Base-by-base conservation (phyloP, 2,888 invertebrate genomes). In the Tiliacea citrago region DNA sequence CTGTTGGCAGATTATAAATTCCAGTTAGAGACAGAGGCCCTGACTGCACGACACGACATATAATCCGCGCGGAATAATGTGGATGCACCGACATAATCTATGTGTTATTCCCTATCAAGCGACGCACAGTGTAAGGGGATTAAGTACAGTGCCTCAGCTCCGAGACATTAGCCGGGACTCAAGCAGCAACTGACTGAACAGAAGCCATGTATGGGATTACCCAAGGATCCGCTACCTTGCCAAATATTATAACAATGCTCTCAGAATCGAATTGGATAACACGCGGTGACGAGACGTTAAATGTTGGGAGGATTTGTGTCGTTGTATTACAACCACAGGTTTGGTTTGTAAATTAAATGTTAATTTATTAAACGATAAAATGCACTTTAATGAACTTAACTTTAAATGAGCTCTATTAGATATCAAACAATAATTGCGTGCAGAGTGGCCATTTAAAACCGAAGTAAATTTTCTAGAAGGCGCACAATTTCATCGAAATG, bases 41-140 rank as follows among this genome's bases (percentile, higher is more conserved):
- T 86, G 88, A 88, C 88, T 90, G 90, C 87, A 86, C 83, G 86
- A 90, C 90, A 91, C 90, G 91, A 88, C 87, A 90, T 91, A 91
- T 94, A 93, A 94, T 93, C 93, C 91, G 86, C 83, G 87, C 88
- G 89, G 89, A 89, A 90, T 92, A 91, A 92, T 91, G 90, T 90
- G 89, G 91, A 91, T 93, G 93, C 93, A 92, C 86, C 88, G 88
- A 88, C 90, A 89, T 93, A 92, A 92, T 91, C 90, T 91, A 90
- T 91, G 89, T 90, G 91, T 92, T 92, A 91, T 90, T 88, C 91
- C 83, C 90, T 91, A 91, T 90, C 91, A 90, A 84, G 84, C 79
- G 84, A 90, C 90, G 84, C 89, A 84, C 85, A 87, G 83, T 86
- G 88, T 92, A 92, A 90, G 91, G 88, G 91, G 94, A 93, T 94